Conservation (phyloP, 1,140 invertebrate species). For the Orius laevigatus region DNA sequence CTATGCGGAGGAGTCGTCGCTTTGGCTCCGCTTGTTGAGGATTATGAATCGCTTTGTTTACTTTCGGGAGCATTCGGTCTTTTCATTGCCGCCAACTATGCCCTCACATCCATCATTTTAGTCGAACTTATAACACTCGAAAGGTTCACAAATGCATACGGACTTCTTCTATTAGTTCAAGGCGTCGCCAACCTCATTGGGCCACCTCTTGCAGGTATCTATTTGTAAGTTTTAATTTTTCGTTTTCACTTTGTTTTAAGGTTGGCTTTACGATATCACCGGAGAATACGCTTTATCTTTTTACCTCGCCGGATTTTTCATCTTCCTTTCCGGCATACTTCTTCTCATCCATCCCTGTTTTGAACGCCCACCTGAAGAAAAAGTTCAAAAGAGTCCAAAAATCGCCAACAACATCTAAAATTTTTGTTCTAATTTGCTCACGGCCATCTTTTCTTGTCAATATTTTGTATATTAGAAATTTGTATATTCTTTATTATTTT, state of each 20-base stretch:
- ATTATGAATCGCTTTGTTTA: conserved; percentile 42
- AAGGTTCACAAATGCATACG: conserved; percentile 78
- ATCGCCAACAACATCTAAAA: conserved; percentile 4
- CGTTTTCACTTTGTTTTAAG: conserved; percentile 32
- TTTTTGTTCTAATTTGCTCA: background rate
- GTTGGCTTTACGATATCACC: conserved; percentile 63
- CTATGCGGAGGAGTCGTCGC: conserved; percentile 53
- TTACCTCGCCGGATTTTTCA: conserved; percentile 70
- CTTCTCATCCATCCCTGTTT: conserved; percentile 42
- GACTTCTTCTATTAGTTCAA: conserved; percentile 69
- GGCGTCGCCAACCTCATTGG: conserved; percentile 76
- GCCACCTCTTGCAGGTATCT: conserved; percentile 63
- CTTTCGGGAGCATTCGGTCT: conserved; percentile 60
- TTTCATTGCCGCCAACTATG: conserved; percentile 75
- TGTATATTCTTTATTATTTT: no score
- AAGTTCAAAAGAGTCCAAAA: background rate
- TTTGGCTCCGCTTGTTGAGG: conserved; percentile 45
- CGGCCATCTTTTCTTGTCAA: no score
- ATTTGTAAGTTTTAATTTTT: background rate
- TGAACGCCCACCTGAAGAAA: conserved; percentile 9
- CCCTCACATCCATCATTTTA: conserved; percentile 68
- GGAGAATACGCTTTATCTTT: conserved; percentile 68
- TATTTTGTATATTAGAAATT: no score
- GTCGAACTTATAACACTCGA: conserved; percentile 73
- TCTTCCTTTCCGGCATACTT: conserved; percentile 65